Percentiles rank a stretch among this genome's conserved stretches.
phyloP scores from a whole-genome alignment of 2,113 vertebrate species.

The Pluvialis apricaria region DNA sequence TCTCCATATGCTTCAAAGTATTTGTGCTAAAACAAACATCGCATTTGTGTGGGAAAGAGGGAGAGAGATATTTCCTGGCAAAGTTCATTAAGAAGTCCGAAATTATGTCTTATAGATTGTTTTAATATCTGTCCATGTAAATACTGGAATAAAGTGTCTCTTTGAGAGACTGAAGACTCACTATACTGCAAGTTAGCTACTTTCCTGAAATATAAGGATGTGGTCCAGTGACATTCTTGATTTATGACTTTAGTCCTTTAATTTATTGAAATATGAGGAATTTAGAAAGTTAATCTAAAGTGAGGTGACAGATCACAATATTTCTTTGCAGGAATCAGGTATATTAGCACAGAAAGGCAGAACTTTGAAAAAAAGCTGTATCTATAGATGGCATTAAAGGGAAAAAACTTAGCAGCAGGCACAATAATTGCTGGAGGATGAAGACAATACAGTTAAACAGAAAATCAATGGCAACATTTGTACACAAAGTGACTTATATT shows the following conservation, averaged over 20 bases:
- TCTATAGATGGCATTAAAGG: background rate
- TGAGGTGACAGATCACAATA: background rate
- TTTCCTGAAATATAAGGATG: background rate
- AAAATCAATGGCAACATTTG: constrained; percentile 36
- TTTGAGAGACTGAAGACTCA: background rate
- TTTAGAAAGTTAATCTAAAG: background rate
- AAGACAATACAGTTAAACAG: background rate
- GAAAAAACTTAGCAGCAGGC: background rate
- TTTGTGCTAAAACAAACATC: background rate
- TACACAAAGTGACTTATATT: constrained; percentile 9
- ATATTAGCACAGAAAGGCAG: background rate
- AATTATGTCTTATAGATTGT: background rate
- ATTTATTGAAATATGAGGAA: background rate
- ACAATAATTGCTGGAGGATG: background rate
- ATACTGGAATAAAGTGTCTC: background rate
- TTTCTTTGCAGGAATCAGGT: background rate
- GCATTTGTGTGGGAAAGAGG: background rate
- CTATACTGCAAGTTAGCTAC: background rate
- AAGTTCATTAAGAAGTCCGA: background rate
- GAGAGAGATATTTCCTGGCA: background rate
- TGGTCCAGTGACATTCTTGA: background rate
- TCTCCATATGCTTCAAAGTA: background rate
- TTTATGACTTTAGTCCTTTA: background rate
- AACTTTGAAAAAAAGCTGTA: background rate
- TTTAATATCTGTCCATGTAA: background rate